Conservation (phyloP, 2,888 invertebrate species). For the Drosophila lacicola region DNA sequence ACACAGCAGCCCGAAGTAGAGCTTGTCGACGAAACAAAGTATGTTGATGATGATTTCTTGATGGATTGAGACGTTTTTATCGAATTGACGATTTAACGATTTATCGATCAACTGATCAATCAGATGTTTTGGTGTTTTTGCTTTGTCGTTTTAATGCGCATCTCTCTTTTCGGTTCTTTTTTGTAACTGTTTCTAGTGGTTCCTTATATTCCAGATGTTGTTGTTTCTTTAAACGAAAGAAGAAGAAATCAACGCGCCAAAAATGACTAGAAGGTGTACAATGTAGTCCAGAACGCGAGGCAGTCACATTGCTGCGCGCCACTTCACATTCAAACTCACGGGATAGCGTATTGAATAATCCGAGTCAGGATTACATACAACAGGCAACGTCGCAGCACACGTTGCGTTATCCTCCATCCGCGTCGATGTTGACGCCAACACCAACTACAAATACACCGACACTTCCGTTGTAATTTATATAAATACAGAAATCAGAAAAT, state of each 20-base stretch:
- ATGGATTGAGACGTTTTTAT: slow-evolving; percentile 15
- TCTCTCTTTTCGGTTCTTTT: slow-evolving; percentile 51
- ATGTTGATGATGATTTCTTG: slow-evolving; percentile 85
- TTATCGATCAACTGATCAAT: slow-evolving; percentile 15
- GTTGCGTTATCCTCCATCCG: slow-evolving; percentile 86
- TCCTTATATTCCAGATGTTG: slow-evolving; percentile 91
- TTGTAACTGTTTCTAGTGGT: slow-evolving; percentile 76
- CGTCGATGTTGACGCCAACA: slow-evolving; percentile 86
- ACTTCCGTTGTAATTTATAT: slow-evolving; percentile 85
- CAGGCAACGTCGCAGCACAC: slow-evolving; percentile 86
- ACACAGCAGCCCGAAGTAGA: slow-evolving; percentile 97
- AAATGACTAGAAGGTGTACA: slow-evolving; percentile 93
- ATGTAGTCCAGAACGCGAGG: slow-evolving; percentile 88
- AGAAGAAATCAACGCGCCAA: slow-evolving; percentile 97
- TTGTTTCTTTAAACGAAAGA: slow-evolving; percentile 99
- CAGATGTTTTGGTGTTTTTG: slow-evolving; percentile 56
- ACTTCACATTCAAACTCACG: slow-evolving; percentile 88
- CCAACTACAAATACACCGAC: slow-evolving; percentile 86
- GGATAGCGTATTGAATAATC: slow-evolving; percentile 86
- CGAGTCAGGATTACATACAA: slow-evolving; percentile 86
- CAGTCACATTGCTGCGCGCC: slow-evolving; percentile 87
- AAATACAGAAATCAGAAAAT: slow-evolving; percentile 41
- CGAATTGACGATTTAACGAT: slow-evolving; percentile 23
- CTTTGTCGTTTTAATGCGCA: slow-evolving; percentile 76
- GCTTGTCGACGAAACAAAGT: slow-evolving; percentile 99